These are phyloP conservation scores for Rhagophthalmus giganteus DNA, from an alignment of 2,888 invertebrate genomes.

Conservation along the genomic window DNA sequence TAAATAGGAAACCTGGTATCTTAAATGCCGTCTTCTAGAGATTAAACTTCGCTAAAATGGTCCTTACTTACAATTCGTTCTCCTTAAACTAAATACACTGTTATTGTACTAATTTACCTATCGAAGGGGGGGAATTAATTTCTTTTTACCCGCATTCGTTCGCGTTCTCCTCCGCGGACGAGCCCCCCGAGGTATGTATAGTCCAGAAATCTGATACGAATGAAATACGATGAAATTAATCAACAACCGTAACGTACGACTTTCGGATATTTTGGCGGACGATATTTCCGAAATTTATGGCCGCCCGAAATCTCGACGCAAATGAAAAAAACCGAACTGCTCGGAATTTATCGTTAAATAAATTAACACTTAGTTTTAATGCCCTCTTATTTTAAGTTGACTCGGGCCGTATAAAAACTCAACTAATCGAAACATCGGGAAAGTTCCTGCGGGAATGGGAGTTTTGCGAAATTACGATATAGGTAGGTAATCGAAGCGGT, in stretches of 20 bases:
- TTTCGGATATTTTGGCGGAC: not conserved
- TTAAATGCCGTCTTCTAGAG: constrained; percentile 33
- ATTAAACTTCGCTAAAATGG: constrained; percentile 32
- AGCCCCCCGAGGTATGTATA: too few relatives aligned
- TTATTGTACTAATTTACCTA: constrained; percentile 7
- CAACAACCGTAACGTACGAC: not conserved
- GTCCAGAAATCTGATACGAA: not conserved
- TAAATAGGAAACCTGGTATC: constrained; percentile 42
- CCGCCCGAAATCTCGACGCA: not conserved
- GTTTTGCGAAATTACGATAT: too few relatives aligned
- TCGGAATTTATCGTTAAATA: not conserved
- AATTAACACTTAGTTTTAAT: too few relatives aligned
- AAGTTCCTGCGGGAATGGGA: too few relatives aligned
- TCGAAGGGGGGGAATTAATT: not conserved
- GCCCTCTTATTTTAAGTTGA: too few relatives aligned
- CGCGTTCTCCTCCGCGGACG: too few relatives aligned
- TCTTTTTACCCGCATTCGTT: too few relatives aligned
- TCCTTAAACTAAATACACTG: constrained; percentile 2
- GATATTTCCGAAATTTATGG: not conserved
- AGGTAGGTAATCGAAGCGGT: too few relatives aligned
- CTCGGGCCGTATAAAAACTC: too few relatives aligned
- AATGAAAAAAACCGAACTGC: not conserved
- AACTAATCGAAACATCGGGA: too few relatives aligned
- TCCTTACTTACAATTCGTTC: constrained; percentile 9
- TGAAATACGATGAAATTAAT: not conserved